Conservation (phyloP, 2,113 vertebrate species). For the Micromys minutus region DNA sequence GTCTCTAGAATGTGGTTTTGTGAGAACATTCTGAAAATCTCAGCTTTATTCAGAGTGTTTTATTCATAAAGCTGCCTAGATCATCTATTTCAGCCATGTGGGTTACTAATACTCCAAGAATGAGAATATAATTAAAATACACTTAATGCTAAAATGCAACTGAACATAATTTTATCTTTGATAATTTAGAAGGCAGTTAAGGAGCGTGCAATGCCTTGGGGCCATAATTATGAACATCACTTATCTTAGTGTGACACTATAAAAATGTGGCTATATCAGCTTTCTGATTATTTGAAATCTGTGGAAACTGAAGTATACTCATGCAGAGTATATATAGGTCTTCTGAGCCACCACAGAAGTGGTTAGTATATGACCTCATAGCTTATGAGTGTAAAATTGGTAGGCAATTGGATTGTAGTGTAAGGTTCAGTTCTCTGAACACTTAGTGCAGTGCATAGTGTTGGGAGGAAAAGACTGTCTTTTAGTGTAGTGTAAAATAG, state of each 20-base stretch:
- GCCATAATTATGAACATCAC: slow-evolving; percentile 74
- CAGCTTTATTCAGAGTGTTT: slow-evolving; percentile 53
- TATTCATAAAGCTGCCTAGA: slow-evolving; percentile 60
- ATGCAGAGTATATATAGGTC: not conserved
- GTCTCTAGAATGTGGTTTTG: not conserved
- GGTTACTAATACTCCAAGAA: slow-evolving; percentile 77
- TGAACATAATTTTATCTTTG: slow-evolving; percentile 79
- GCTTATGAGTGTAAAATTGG: not conserved
- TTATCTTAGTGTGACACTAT: slow-evolving; percentile 72
- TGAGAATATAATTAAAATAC: slow-evolving; percentile 80
- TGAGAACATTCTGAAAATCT: slow-evolving; percentile 58
- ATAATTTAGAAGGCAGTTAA: slow-evolving; percentile 80
- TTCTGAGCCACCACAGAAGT: not conserved
- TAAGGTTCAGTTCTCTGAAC: not conserved
- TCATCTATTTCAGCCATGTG: slow-evolving; percentile 66
- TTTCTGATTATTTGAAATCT: slow-evolving; percentile 68
- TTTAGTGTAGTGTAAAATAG: not conserved
- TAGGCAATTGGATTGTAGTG: not conserved
- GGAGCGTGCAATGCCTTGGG: slow-evolving; percentile 63
- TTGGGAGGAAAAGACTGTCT: not conserved
- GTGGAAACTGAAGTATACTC: not conserved
- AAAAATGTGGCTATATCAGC: slow-evolving; percentile 68
- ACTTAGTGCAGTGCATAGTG: too few species aligned
- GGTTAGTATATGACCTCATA: not conserved
- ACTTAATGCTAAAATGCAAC: slow-evolving; percentile 70